phyloP scores from a whole-genome alignment of 1,140 invertebrate species.

The Brachionus calyciflorus region DNA sequence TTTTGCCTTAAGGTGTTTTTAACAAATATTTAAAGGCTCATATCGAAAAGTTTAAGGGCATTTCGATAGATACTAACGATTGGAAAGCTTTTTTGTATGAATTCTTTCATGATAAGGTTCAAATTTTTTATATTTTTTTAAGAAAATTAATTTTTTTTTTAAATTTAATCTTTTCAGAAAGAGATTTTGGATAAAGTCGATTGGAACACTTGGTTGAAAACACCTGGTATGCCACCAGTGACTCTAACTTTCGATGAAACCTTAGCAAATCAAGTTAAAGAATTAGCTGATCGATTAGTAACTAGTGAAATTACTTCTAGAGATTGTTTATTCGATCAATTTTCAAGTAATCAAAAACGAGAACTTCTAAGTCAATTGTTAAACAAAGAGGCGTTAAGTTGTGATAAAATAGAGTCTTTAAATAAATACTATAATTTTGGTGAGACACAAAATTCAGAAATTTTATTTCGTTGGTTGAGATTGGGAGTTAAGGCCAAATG shows the following conservation, averaged over 20 bases:
- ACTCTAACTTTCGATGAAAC: conserved; percentile 25
- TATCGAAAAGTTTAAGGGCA: conserved; percentile 23
- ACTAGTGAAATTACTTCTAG: not conserved
- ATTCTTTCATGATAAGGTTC: conserved; percentile 31
- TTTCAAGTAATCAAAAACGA: conserved; percentile 32
- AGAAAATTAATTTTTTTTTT: not conserved
- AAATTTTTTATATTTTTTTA: not conserved
- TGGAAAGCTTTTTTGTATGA: conserved; percentile 36
- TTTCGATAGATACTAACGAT: conserved; percentile 36
- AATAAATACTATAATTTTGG: conserved; percentile 44
- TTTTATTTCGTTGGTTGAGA: conserved; percentile 34
- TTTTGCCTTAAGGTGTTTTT: conserved; percentile 3
- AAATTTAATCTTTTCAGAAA: not conserved
- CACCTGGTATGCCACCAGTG: conserved; percentile 42
- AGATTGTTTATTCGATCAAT: conserved; percentile 1
- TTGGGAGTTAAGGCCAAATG: conserved; percentile 30
- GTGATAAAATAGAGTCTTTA: not conserved
- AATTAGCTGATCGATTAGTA: not conserved
- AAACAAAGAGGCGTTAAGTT: conserved; percentile 1
- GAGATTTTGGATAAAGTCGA: conserved; percentile 29
- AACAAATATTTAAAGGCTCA: conserved; percentile 31
- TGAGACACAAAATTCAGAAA: conserved; percentile 43
- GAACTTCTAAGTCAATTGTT: conserved; percentile 31
- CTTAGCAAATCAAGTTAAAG: conserved; percentile 42
- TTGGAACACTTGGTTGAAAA: conserved; percentile 39